Base-by-base conservation (phyloP, 1,140 invertebrate genomes). In the Zaprionus ghesquierei region DNA sequence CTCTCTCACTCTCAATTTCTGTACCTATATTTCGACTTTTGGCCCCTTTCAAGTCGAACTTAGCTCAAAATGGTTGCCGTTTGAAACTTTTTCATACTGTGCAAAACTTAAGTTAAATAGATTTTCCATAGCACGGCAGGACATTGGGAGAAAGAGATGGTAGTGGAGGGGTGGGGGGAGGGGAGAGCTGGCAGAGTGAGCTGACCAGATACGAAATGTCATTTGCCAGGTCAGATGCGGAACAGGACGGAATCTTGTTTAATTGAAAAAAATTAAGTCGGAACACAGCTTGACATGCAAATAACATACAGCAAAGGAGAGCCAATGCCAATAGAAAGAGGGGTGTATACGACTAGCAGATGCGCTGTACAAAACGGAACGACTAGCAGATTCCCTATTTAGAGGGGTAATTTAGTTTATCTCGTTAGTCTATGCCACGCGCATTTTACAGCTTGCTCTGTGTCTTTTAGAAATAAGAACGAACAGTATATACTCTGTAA, bases 221-320 rank as follows among this genome's bases (percentile, higher is more conserved):
- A 41, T 72, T 68, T 61, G 41, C 9, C 38, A 27, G 33, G 31
- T 49, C 20, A 22, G 60, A 23, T 29, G 13, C 56, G 49, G 35
- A 20, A 59, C 29, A 61, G 56, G 65, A 78, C 65, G 62, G 62
- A 58, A 80, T 79, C 56, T 73, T 49, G 69, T 66, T 70, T 89
- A 87, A 89, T 87, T 87, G 84, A 87, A 87, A 87, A 68, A 82
- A 89, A 82, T 87, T 79, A 82, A 76, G 69, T 55, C n/a, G 23
- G 38, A 75, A 71, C 79, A 77, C 79, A 77, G 54, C 13, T 64
- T 59, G 60, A 35, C 31, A 66, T 51, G 73, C 50, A 79, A 75
- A n/a, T n/a, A n/a, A n/a, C n/a, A 79, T 51, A 68, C 59, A 60
- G 23, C 1, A n/a, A n/a, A 22, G 81, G 46, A 58, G 53, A 60